A percentile compares a stretch with the other conserved stretches of the same genome.
Conservation (phyloP, 1,140 invertebrate species). For the Globodera ellingtonae region DNA sequence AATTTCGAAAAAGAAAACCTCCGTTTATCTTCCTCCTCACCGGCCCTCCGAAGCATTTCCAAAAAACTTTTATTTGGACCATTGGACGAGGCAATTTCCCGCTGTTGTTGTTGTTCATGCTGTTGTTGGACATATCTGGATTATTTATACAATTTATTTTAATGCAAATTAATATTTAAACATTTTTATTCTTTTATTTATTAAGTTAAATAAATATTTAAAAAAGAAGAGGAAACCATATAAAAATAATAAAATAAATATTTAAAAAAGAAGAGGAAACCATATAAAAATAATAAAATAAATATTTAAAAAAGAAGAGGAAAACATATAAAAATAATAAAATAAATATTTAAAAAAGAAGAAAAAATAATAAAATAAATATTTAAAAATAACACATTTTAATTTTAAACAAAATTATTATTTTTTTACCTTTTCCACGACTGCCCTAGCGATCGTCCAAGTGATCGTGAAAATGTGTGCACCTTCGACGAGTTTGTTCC, state of each 20-base stretch:
- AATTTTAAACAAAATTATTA: no score
- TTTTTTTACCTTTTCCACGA: constrained; percentile 20
- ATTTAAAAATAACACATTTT: no score
- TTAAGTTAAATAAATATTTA: neutral
- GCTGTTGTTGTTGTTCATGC: constrained; percentile 9
- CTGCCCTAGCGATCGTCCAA: constrained; percentile 20
- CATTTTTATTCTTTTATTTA: no score
- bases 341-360: no score
- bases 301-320: no score
- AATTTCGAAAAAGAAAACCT: neutral
- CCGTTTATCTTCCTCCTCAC: constrained; percentile 6
- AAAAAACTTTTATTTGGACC: constrained; percentile 3
- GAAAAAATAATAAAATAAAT: no score
- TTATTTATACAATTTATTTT: no score
- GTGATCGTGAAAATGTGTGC: constrained; percentile 1
- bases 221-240: neutral
- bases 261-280: no score
- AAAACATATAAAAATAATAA: no score
- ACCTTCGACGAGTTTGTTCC: neutral
- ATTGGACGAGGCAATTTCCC: neutral
- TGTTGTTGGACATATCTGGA: constrained; percentile 20
- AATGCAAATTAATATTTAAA: no score
- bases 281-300: no score
- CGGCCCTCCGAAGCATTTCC: constrained; percentile 15
- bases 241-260: neutral